Evolutionary conservation across 2,113 vertebrate species (phyloP).

Genomic region (Mohoua ochrocephala): DNA sequence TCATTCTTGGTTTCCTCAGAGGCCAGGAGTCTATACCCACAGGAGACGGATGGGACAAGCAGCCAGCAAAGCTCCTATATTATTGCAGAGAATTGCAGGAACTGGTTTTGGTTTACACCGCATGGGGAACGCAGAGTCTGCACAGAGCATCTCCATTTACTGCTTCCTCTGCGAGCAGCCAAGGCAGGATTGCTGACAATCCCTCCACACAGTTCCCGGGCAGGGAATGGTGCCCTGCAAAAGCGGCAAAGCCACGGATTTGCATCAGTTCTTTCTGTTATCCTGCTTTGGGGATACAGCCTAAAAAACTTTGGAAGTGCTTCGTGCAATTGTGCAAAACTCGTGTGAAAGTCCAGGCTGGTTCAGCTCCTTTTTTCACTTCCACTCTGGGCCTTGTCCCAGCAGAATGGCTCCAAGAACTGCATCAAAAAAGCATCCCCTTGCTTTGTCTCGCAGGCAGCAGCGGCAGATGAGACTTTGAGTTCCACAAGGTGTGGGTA

Average conservation of each 20-base stretch:
- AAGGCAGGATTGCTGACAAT: neutral
- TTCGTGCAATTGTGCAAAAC: neutral
- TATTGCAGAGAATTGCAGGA: constrained; percentile 49
- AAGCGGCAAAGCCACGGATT: neutral
- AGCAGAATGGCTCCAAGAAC: neutral
- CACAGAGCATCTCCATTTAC: constrained; percentile 28
- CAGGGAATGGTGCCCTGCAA: neutral
- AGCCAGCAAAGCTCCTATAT: constrained; percentile 13
- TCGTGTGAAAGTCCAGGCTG: neutral
- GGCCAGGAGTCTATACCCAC: constrained; percentile 13
- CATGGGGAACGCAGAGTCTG: neutral
- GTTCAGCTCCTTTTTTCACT: neutral
- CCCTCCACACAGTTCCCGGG: neutral
- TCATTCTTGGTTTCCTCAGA: constrained; percentile 33
- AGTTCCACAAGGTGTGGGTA: neutral
- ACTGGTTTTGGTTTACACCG: constrained; percentile 52
- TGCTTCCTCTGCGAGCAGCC: neutral
- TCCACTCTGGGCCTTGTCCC: neutral
- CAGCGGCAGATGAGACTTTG: neutral
- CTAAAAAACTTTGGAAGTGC: neutral
- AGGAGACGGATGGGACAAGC: neutral
- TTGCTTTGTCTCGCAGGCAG: neutral
- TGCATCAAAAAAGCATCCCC: fast-evolving
- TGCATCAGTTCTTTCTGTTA: neutral
- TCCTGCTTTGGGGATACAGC: neutral